These are phyloP conservation scores for Melanophora roralis DNA, from an alignment of 2,888 invertebrate genomes.

Conservation along the genomic window DNA sequence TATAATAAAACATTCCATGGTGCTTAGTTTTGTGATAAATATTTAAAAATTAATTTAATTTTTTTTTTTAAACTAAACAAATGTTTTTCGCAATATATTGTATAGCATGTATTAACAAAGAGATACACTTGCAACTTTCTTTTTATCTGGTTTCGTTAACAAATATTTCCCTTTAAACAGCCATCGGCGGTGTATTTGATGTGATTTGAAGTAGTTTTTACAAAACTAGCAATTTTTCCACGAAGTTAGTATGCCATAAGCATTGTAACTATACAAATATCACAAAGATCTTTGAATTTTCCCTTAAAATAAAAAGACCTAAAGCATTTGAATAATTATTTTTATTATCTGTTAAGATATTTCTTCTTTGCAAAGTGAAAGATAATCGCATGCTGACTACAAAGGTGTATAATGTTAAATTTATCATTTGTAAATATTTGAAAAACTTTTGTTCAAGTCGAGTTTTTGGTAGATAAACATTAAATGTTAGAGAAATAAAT, in stretches of 20 bases:
- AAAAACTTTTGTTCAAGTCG: too few relatives aligned
- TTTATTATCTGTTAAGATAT: slow-evolving; percentile 2
- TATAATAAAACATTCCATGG: too few relatives aligned
- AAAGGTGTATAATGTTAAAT: not conserved
- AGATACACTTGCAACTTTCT: not conserved
- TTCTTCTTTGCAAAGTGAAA: slow-evolving; percentile 52
- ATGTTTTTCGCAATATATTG: not conserved
- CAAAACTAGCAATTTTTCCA: not conserved
- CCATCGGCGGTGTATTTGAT: not conserved
- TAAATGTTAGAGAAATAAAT: too few relatives aligned
- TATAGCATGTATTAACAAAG: too few relatives aligned
- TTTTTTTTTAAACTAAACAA: not conserved
- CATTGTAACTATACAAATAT: not conserved
- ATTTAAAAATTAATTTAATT: not conserved
- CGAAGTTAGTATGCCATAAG: too few relatives aligned
- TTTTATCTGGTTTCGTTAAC: not conserved
- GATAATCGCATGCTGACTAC: slow-evolving; percentile 57
- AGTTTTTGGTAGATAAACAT: too few relatives aligned
- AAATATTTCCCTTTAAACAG: not conserved
- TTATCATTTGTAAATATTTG: too few relatives aligned
- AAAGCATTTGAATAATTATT: slow-evolving; percentile 35
- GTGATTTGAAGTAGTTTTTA: not conserved
- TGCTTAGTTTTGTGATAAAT: too few relatives aligned
- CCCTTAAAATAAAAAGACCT: slow-evolving; percentile 33
- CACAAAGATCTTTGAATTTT: slow-evolving; percentile 9